These are phyloP conservation scores for Brienomyrus brachyistius DNA, from an alignment of 2,113 vertebrate genomes.

Conservation along the genomic window DNA sequence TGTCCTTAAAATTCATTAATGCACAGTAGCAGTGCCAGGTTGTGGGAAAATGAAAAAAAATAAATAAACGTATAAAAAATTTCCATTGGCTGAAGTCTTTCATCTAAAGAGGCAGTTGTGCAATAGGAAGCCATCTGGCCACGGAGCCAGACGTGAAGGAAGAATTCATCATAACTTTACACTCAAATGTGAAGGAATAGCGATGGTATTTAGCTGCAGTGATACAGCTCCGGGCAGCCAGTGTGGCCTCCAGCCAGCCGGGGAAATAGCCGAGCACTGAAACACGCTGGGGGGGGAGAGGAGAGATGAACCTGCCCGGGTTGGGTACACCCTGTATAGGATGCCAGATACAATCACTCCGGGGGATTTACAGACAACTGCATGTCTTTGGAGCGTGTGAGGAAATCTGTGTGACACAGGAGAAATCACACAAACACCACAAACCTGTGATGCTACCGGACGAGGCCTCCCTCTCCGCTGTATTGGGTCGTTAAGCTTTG, in stretches of 20 bases:
- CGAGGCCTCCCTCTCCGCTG: too few species aligned
- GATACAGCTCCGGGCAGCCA: neutral
- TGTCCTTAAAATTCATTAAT: conserved; percentile 7
- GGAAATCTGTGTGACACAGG: neutral
- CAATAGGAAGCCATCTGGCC: conserved; percentile 3
- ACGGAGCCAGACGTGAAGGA: neutral
- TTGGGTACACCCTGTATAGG: neutral
- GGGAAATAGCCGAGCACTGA: neutral
- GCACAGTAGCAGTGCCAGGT: neutral
- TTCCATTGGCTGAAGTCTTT: conserved; percentile 1
- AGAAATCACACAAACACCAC: neutral
- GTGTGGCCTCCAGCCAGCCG: neutral
- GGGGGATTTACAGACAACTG: neutral
- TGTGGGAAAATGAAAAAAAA: neutral
- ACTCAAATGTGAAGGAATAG: neutral
- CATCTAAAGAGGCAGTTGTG: neutral
- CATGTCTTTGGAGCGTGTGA: neutral
- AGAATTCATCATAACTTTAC: neutral
- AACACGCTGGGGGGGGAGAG: neutral
- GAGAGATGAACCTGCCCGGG: neutral
- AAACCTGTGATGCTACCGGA: neutral
- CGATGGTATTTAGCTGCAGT: neutral
- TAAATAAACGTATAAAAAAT: neutral
- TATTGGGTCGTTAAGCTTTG: too few species aligned
- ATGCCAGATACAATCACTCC: neutral